Base-by-base conservation (phyloP, 1,140 invertebrate genomes). In the Macrocentrus cingulum region DNA sequence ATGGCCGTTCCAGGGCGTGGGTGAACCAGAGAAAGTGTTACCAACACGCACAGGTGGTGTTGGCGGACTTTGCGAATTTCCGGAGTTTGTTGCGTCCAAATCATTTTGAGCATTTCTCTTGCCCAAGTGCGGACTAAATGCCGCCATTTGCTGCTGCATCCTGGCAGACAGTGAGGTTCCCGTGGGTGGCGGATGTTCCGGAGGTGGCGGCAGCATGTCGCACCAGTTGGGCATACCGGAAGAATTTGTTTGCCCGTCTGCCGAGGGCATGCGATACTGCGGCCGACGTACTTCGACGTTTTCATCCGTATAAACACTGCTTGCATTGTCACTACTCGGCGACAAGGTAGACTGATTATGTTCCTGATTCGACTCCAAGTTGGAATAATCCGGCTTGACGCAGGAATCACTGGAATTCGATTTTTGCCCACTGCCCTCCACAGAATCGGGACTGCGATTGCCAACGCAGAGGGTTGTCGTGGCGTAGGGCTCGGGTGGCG, bases 401-500 rank as follows among this genome's bases (percentile, higher is more conserved):
- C 82, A 80, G 49, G 82, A 80, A 34, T 80, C 76, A 61, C 77
- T 80, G 2, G 79, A 80, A 57, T 79, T 81, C 3, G 80, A 80
- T 64, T 82, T 66, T 62, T 82, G 70, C 53, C 81, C 59, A 61
- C 73, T 64, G 22, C 80, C 69, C 63, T 83, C 65, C 74, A 81
- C 67, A 53, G 83, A 76, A 64, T 83, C 77, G 36, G 79, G 68
- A 62, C 82, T 74, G 62, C 82, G 64, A 60, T 76, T 66, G 37
- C 81, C 52, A 62, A 83, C 68, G 66, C 81, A 83, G 11, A 90
- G 74, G 39, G 90, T 91, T 1, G 91, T 92, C 0, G 91, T 93
- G 0, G 91, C 91, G 70, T 93, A 93, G 0, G 91, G 91, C 4
- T 80, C 78, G 0, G 89, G 90, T 0, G 89, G 89, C 59, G 86